Evolutionary conservation across 2,113 vertebrate species (phyloP), one percentile per base, ranked within the genome.

Genomic region (Malurus elegans): DNA sequence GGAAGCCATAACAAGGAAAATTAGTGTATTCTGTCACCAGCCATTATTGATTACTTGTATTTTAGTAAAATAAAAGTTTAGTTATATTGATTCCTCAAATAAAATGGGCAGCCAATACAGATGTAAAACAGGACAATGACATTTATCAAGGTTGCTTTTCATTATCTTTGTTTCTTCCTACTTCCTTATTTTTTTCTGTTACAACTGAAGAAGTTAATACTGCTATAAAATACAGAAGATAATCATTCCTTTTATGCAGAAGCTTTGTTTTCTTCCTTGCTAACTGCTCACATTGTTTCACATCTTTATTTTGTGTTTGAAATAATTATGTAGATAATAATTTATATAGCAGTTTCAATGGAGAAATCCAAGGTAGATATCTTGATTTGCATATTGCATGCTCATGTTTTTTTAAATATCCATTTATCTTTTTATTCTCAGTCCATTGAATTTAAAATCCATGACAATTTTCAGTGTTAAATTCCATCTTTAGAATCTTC

Each of bases 41-140:
- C 19, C 66, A 58, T 94, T 85, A 85, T 42, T 78, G 53, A 29
- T 73, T 86, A 78, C 14, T 88, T 92, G 60, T 89, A 88, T 32
- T 72, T 95, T 84, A 79, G 45, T 76, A 60, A 96, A 94, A 95
- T 51, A 88, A 53, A 81, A 83, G 38, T 85, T 45, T 65, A 64
- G 8, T 60, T 60, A 56, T 76, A 62, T 8, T 85, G 56, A 81
- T 81, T 92, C 78, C 90, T 96, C 64, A 94, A 87, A 88, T 65
- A 85, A 94, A 96, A 69, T 67, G 60, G 38, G 78, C 9, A 90
- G 24, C 16, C 42, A 64, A 20, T 20, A 83, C 50, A 31, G 13
- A 42, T 38, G 40, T 66, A 79, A 96, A 94, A 92, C 18, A 80
- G 60, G 89, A 24, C 20, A 92, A 72, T 26, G 23, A 2, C 19